phyloP scores from a whole-genome alignment of 2,888 invertebrate species.

The Antheraea yamamai region DNA sequence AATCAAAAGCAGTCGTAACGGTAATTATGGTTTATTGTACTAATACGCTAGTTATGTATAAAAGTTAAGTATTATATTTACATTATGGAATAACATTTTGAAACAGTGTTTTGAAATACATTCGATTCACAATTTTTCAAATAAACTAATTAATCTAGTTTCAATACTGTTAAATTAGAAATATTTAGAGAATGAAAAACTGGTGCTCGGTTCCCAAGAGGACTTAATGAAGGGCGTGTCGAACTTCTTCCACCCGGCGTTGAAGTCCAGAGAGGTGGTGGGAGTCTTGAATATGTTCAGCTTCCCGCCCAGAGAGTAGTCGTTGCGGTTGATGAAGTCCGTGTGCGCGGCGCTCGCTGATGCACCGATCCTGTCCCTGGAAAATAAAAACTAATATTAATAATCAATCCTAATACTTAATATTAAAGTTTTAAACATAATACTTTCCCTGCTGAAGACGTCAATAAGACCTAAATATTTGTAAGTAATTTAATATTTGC shows the following conservation, averaged over 20 bases:
- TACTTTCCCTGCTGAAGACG: background rate
- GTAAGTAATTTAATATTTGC: background rate
- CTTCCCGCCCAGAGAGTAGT: conserved; percentile 21
- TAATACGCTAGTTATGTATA: too few relatives aligned
- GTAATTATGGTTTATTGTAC: background rate
- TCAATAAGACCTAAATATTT: background rate
- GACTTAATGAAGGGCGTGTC: conserved; percentile 14
- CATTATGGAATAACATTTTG: too few relatives aligned
- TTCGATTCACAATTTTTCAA: too few relatives aligned
- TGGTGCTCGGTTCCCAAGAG: conserved; percentile 16
- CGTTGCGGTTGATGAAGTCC: conserved; percentile 20
- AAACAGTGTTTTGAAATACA: too few relatives aligned
- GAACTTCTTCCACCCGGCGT: conserved; percentile 21
- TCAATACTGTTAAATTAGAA: conserved; percentile 9
- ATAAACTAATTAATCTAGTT: background rate
- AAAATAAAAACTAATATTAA: background rate
- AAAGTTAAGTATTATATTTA: too few relatives aligned
- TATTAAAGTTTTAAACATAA: background rate
- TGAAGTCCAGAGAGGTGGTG: conserved; percentile 17
- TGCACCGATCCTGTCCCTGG: conserved; percentile 24
- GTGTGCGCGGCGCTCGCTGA: conserved; percentile 16
- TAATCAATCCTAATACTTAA: background rate
- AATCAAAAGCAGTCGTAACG: too few relatives aligned
- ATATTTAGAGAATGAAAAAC: conserved; percentile 18
- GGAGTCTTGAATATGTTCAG: conserved; percentile 18